phyloP scores from a whole-genome alignment of 2,888 invertebrate species.

The Pharmacophagus antenor region DNA sequence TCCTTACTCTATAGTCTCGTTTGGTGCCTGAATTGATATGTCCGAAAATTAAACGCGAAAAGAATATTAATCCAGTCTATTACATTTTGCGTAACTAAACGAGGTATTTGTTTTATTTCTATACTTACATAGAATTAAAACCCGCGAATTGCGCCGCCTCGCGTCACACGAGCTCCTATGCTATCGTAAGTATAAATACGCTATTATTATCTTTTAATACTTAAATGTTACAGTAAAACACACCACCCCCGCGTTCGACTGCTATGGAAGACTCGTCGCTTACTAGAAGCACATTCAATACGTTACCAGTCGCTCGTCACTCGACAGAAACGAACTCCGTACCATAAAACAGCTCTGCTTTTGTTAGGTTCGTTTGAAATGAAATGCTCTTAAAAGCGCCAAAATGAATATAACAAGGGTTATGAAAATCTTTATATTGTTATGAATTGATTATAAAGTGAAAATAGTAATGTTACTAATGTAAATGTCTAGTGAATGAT shows the following conservation, averaged over 20 bases:
- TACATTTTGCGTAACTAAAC: slow-evolving; percentile 72
- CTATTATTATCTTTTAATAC: slow-evolving; percentile 80
- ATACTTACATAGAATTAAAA: slow-evolving; percentile 65
- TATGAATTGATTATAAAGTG: slow-evolving; percentile 46
- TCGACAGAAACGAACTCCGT: slow-evolving; percentile 53
- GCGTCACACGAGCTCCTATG: slow-evolving; percentile 62
- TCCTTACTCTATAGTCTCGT: slow-evolving; percentile 75
- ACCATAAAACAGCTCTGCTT: slow-evolving; percentile 72
- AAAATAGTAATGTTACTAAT: slow-evolving; percentile 48
- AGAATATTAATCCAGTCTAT: slow-evolving; percentile 70
- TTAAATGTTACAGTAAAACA: slow-evolving; percentile 73
- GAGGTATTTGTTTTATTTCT: slow-evolving; percentile 78
- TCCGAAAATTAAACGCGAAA: slow-evolving; percentile 75
- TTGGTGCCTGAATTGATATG: slow-evolving; percentile 81
- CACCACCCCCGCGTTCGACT: slow-evolving; percentile 69
- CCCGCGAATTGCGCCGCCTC: slow-evolving; percentile 61
- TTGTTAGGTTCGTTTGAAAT: slow-evolving; percentile 73
- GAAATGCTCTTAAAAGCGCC: slow-evolving; percentile 76
- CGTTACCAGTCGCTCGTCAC: slow-evolving; percentile 72
- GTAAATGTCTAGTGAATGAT: too few relatives aligned
- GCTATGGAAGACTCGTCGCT: slow-evolving; percentile 81
- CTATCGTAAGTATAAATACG: slow-evolving; percentile 68
- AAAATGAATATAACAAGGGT: slow-evolving; percentile 47
- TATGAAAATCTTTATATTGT: slow-evolving; percentile 46
- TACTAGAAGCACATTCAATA: slow-evolving; percentile 77